Evolutionary conservation across 2,888 invertebrate genomes (phyloP), one percentile per base, ranked within the genome.

Genomic region (Strigamia maritima): DNA sequence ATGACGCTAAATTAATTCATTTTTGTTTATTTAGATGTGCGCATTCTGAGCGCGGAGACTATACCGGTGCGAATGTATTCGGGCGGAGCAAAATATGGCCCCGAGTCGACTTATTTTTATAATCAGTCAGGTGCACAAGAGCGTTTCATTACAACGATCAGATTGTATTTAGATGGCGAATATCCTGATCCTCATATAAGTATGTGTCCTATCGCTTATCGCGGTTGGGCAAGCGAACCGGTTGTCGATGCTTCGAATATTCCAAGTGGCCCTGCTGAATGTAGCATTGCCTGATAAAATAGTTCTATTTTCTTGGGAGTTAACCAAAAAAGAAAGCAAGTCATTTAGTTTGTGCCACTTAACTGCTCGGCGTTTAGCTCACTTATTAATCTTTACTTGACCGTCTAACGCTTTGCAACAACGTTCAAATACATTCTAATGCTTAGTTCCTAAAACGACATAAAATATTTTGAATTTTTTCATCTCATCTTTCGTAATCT

Each of bases 101-200:
- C 77, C 26, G 77, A 77, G 16, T 22, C 60, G 2, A 54, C 77
- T 22, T 77, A 54, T 24, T 77, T 77, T 14, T 77, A 60, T 60
- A 76, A 76, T 19, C 8, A 60, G n/a, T 44, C 49, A 26, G 60
- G 77, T 2, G 12, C 2, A 4, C 19, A 19, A 26, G 77, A 77
- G n/a, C 77, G 77, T 12, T 77, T 77, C 60, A 31, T 77, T 14
- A 49, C 26, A 49, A 54, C 49, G 26, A 14, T 77, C 14, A 54
- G 77, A 2, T 35, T 77, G 14, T 77, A 77, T 28, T 19, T 77
- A 8, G 49, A 60, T 24, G 77, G 77, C 16, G n/a, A 7, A 12
- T 77, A 77, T n/a, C 77, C 77, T 19, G 60, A 77, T 28, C 77
- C 77, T 16, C 24, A 28, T 26, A 60, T 77, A n/a, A 54, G 28